These are phyloP conservation scores for Sipha maydis DNA, from an alignment of 2,888 invertebrate genomes.

Conservation along the genomic window DNA sequence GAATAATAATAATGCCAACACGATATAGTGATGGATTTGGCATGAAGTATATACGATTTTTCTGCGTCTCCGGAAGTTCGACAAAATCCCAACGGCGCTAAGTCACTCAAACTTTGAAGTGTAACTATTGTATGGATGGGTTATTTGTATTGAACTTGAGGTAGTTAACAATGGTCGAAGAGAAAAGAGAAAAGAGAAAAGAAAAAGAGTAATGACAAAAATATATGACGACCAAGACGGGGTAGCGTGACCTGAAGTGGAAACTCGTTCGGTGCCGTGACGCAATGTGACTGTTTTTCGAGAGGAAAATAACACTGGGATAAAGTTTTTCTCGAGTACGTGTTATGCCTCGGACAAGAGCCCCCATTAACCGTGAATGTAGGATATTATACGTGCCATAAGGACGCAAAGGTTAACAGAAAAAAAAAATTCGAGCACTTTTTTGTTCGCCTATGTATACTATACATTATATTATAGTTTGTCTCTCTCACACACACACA, in stretches of 20 bases:
- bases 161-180: conserved; percentile 41
- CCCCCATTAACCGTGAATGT: conserved; percentile 22
- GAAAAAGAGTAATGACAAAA: not conserved
- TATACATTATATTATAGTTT: not conserved
- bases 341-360: conserved; percentile 23
- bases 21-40: not conserved
- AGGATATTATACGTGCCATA: not conserved
- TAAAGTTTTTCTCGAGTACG: conserved; percentile 13
- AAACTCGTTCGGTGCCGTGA: conserved; percentile 40
- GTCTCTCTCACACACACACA: not conserved
- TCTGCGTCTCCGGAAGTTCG: conserved; percentile 29
- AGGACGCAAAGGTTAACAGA: not conserved
- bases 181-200: not conserved
- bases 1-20: not conserved
- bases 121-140: conserved; percentile 32
- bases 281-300: conserved; percentile 47
- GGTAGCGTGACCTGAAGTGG: conserved; percentile 17
- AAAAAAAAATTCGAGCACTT: not conserved
- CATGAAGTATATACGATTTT: not conserved
- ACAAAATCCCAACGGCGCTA: not conserved
- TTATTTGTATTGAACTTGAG: conserved; percentile 29
- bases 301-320: conserved; percentile 42
- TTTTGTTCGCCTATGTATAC: not conserved
- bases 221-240: not conserved
- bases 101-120: conserved; percentile 6